Evolutionary conservation across 1,140 invertebrate genomes (phyloP), one percentile per base, ranked within the genome.

Genomic region (Conus ventricosus): DNA sequence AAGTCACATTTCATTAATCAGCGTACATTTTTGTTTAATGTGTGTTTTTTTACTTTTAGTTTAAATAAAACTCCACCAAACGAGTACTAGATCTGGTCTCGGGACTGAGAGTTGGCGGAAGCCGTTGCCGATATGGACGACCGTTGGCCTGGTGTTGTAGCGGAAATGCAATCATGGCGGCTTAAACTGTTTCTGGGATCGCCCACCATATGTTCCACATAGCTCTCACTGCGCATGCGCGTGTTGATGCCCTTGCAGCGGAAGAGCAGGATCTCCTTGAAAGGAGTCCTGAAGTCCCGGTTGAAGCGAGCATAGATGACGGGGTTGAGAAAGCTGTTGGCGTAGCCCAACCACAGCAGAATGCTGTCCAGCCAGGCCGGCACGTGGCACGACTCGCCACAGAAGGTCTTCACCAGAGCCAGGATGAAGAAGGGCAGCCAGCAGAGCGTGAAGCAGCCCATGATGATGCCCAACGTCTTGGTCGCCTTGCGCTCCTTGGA

Each of bases 401-500:
- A 84, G 84, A 94, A 92, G 5, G 94, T 94, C 53, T 92, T 88
- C 27, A 93, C 90, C 20, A 95, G 89, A 51, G 93, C 94, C 85
- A 95, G 89, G 87, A 94, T 94, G 89, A 95, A 95, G 90, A 95
- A 95, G 20, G 94, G 94, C 67, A 94, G 91, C 94, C 94, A 94
- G 88, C 93, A 94, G 4, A 91, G 86, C 13, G 92, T 94, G 90
- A 94, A 94, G 13, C 94, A 92, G 5, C 94, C 94, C 94, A 95
- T 94, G 39, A 95, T 98, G 57, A 98, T 97, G 23, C 97, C 97
- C 60, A 99, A 95, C 0, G 98, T 99, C 94, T 98, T 97, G 23
- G 98, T 98, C 0, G 98, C 98, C 95, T 98, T 98, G 3, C 97
- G 97, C 91, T 98, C 97, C 84, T 97, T 95, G 0, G 94, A 95